Evolutionary conservation across 2,113 vertebrate species (phyloP).

Genomic region (Haliaeetus leucogaster): DNA sequence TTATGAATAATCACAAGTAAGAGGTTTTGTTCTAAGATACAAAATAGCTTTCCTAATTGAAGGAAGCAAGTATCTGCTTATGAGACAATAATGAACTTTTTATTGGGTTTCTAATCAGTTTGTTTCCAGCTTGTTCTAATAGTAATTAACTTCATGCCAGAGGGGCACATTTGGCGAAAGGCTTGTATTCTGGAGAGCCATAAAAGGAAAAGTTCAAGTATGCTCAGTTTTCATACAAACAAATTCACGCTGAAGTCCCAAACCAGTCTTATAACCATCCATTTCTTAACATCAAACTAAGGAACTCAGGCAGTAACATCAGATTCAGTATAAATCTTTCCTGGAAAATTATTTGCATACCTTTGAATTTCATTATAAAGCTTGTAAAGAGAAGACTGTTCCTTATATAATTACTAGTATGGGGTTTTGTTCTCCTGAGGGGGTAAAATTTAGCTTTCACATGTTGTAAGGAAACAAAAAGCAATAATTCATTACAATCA

Average conservation of each 20-base stretch:
- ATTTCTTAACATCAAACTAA: neutral
- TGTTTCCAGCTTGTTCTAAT: neutral
- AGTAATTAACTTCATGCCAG: neutral
- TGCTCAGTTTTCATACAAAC: neutral
- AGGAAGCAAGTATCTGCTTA: neutral
- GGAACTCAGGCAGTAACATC: neutral
- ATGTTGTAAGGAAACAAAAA: neutral
- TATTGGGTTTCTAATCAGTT: neutral
- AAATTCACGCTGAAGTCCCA: neutral
- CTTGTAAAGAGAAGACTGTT: neutral
- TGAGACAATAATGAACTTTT: slow-evolving; percentile 16
- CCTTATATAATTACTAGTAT: neutral
- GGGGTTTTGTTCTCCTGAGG: neutral
- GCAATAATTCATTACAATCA: neutral
- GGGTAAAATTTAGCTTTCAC: neutral
- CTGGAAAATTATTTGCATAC: neutral
- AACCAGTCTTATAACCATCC: neutral
- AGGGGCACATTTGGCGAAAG: neutral
- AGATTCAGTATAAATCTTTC: neutral
- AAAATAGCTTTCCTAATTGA: neutral
- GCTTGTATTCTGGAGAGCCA: neutral
- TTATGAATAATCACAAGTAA: neutral
- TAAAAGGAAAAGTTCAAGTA: neutral
- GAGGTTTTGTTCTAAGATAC: neutral
- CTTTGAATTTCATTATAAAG: neutral